These are phyloP conservation scores for Chloroceryle amazona DNA, from an alignment of 2,797 vertebrate genomes.

Conservation along the genomic window DNA sequence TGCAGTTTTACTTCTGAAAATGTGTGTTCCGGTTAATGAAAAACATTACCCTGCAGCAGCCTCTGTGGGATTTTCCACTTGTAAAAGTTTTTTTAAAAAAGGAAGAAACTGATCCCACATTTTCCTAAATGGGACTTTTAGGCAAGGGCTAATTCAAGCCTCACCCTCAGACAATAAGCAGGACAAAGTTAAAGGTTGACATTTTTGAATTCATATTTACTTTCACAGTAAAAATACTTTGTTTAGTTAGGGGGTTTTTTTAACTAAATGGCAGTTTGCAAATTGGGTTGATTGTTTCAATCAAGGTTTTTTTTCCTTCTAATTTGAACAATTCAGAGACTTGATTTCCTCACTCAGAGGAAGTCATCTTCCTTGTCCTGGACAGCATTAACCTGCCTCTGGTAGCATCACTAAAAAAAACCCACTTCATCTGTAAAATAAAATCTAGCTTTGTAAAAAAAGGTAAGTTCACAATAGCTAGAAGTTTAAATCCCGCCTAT, in stretches of 20 bases:
- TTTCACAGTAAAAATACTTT: neutral
- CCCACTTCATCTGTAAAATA: neutral
- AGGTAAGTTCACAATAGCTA: neutral
- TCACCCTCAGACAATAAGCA: neutral
- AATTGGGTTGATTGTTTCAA: neutral
- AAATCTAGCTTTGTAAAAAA: neutral
- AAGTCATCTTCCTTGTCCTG: neutral
- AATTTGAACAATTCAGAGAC: neutral
- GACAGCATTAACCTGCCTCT: neutral
- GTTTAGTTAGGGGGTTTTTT: neutral
- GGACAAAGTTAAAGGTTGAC: neutral
- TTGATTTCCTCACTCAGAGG: neutral
- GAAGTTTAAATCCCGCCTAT: neutral
- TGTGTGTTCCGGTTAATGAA: slow-evolving; percentile 36
- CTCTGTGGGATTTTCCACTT: slow-evolving; percentile 35
- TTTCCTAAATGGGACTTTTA: slow-evolving; percentile 9
- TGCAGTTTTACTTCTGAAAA: slow-evolving; percentile 63
- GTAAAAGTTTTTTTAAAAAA: neutral
- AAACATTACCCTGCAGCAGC: slow-evolving; percentile 64
- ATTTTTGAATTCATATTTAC: neutral
- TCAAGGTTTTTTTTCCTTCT: neutral
- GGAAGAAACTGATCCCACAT: neutral
- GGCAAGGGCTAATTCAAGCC: neutral
- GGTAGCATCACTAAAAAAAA: neutral
- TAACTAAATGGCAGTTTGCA: neutral